Evolutionary conservation across 2,113 vertebrate species (phyloP), one percentile per base, ranked within the genome.

Genomic region (Pristiophorus japonicus): DNA sequence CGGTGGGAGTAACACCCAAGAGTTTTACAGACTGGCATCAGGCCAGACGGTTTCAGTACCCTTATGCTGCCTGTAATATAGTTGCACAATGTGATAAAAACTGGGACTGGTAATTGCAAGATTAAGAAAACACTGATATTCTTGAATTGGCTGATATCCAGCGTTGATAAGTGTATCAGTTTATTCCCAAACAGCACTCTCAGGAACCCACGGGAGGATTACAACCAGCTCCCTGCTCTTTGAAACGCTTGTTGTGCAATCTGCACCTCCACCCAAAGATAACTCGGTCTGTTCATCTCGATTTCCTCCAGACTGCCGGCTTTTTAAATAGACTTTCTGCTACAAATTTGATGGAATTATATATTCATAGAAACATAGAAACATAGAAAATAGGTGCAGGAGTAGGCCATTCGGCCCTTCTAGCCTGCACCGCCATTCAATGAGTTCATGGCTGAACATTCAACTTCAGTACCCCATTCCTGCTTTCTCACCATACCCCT

Each of bases 81-180:
- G 93, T 70, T 94, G 93, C 66, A 94, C 93, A 94, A 70, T 51
- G 93, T 94, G 93, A 94, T 94, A 94, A 94, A 94, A 94, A 66
- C 93, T 94, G 93, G 24, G 70, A 12, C 45, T 70, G 65, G 93
- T 94, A 94, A 94, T 94, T 94, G 93, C 66, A 47, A 94, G 93
- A 94, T 94, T 94, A 94, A 94, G 65, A 94, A 94, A 94, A 94
- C 65, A 94, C 93, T 94, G 93, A 94, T 94, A 94, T 70, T 70
- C 38, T 70, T 94, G 93, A 47, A 94, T 70, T 94, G 93, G 63
- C 93, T 51, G 93, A 94, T 94, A 51, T 70, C 93, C 93, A 94
- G 45, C 24, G 27, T 51, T 94, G 93, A 73, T 94, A 94, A 94
- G 27, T 34, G 24, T 70, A 67, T 94, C 93, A 94, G 93, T 16